These are phyloP conservation scores for Manduca sexta DNA, from an alignment of 1,140 invertebrate species.

Conservation along the genomic window DNA sequence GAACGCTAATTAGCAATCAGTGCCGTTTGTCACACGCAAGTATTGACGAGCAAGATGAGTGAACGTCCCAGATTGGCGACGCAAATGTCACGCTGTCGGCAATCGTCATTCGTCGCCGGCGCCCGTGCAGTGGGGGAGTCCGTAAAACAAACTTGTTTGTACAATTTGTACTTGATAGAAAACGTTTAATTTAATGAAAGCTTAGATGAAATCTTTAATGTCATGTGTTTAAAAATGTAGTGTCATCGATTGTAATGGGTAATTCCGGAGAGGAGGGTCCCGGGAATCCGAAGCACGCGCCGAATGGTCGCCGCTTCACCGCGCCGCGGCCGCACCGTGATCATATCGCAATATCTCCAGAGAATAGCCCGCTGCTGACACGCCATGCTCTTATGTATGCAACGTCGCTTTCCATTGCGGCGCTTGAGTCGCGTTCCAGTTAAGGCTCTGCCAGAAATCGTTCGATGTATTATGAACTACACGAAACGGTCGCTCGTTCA, in stretches of 20 bases:
- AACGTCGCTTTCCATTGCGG: slow-evolving; percentile 29
- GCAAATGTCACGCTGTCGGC: too few relatives aligned
- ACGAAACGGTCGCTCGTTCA: slow-evolving; percentile 9
- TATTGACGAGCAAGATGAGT: too few relatives aligned
- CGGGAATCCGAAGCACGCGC: slow-evolving; percentile 64
- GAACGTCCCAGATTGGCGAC: too few relatives aligned
- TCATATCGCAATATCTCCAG: slow-evolving; percentile 63
- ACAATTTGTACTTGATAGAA: slow-evolving; percentile 49
- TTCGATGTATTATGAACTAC: slow-evolving; percentile 30
- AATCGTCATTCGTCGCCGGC: too few relatives aligned
- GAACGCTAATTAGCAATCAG: too few relatives aligned
- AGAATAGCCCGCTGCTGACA: slow-evolving; percentile 28
- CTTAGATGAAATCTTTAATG: slow-evolving; percentile 48
- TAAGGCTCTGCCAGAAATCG: slow-evolving; percentile 19
- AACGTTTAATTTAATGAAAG: slow-evolving; percentile 64
- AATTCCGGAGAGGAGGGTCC: slow-evolving; percentile 42
- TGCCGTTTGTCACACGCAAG: too few relatives aligned
- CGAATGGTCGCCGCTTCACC: slow-evolving; percentile 38
- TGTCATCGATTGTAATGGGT: slow-evolving; percentile 69
- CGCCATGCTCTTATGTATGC: slow-evolving; percentile 19
- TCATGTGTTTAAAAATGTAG: slow-evolving; percentile 48
- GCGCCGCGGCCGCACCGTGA: slow-evolving; percentile 24
- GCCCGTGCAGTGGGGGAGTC: slow-evolving; percentile 33
- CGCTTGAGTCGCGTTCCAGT: slow-evolving; percentile 29
- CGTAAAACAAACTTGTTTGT: slow-evolving; percentile 53